These are phyloP conservation scores for Drosophila rubida DNA, from an alignment of 2,888 invertebrate species.

Conservation along the genomic window DNA sequence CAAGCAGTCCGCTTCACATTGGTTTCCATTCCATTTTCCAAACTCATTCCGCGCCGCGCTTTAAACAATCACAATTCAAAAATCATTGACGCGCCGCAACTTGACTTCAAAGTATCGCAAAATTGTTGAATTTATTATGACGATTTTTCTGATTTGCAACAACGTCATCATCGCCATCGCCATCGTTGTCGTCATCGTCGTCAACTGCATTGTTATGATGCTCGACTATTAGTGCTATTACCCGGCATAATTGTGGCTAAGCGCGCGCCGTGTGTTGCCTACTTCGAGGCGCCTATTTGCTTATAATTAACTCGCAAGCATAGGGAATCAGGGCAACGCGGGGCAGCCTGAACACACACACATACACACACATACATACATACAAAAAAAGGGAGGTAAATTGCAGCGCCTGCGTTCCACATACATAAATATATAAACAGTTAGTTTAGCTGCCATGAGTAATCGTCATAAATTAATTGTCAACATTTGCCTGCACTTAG, in stretches of 20 bases:
- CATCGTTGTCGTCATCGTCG: not conserved
- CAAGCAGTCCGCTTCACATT: not conserved
- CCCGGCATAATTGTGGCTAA: not conserved
- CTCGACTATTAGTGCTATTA: slow-evolving; percentile 10
- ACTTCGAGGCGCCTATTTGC: slow-evolving; percentile 57
- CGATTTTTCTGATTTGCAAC: slow-evolving; percentile 1
- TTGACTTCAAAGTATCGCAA: slow-evolving; percentile 71
- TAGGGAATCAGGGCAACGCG: not conserved
- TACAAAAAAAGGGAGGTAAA: not conserved
- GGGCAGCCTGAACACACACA: too few relatives aligned
- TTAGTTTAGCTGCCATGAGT: slow-evolving; percentile 83
- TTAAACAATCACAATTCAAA: slow-evolving; percentile 82
- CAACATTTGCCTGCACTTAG: slow-evolving; percentile 82
- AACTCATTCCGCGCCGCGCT: slow-evolving; percentile 49
- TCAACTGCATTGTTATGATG: not conserved
- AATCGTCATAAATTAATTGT: slow-evolving; percentile 84
- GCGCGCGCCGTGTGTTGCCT: slow-evolving; percentile 38
- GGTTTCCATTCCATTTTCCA: slow-evolving; percentile 20
- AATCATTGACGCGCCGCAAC: slow-evolving; percentile 81
- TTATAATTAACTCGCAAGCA: slow-evolving; percentile 61
- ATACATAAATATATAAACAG: slow-evolving; percentile 63
- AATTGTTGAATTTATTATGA: slow-evolving; percentile 31
- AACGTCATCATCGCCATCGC: not conserved
- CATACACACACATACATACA: not conserved
- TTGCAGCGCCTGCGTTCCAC: slow-evolving; percentile 35